Evolutionary conservation across 2,888 invertebrate species (phyloP), one percentile per base, ranked within the genome.

Genomic region (Apodemia mormo): DNA sequence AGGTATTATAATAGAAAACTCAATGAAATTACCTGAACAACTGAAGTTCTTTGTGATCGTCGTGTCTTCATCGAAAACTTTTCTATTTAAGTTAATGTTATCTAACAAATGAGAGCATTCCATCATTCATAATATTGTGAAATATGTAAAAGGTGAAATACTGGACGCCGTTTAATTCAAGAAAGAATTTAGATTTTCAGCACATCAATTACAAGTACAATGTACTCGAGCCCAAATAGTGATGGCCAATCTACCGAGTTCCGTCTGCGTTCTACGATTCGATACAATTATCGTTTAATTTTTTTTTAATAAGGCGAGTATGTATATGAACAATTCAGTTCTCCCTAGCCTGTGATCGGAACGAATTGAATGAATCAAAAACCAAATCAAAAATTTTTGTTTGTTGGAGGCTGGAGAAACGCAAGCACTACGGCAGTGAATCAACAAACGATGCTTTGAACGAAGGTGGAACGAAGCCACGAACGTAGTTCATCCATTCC

Each of bases 21-120:
- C 33, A 14, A 64, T 33, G 37, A 64, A 64, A 37, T 88, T 94
- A 95, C 95, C 95, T 94, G 95, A 94, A 93, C 95, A 95, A 87
- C 91, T 89, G 88, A 92, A 89, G 89, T 95, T 94, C 95, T 95
- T 94, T 93, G 95, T 94, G 90, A 91, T 90, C 84, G 88, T 86
- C 79, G 85, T 87, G 83, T 93, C 92, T 83, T 92, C 88, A 82
- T 83, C 81, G 83, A 89, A 88, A 83, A 91, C 86, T 85, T 91
- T 89, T 81, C 85, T 87, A 80, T 92, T 90, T 85, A 94, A 89
- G 86, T 94, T 94, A 85, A 95, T 94, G 92, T 95, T 94, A 89
- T 95, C 94, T 88, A 92, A 93, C 82, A 95, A 94, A 93, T 95
- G 95, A 83, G 95, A 94, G 90, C 95, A 95, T 94, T 95, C 95